These are phyloP conservation scores for Hydropsyche tenuis DNA, from an alignment of 1,140 invertebrate species.

Conservation along the genomic window DNA sequence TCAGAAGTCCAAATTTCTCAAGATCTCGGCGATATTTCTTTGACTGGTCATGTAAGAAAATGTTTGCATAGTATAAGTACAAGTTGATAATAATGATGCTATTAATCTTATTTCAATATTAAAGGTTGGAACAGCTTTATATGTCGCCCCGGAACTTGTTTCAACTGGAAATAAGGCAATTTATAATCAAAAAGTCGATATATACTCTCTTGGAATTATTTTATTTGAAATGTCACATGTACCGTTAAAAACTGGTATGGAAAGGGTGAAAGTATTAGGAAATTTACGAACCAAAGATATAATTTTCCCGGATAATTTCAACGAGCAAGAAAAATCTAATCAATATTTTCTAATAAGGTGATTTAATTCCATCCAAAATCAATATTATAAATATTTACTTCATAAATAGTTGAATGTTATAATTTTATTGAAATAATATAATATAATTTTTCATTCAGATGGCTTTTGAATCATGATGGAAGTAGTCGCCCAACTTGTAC, in stretches of 20 bases:
- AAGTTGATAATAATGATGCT: not conserved
- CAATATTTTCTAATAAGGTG: slow-evolving; percentile 51
- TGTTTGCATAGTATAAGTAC: not conserved
- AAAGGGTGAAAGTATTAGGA: slow-evolving; percentile 79
- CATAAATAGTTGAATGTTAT: too few species aligned
- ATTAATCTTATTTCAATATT: slow-evolving; percentile 40
- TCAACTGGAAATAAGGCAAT: slow-evolving; percentile 70
- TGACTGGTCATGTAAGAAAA: slow-evolving; percentile 48
- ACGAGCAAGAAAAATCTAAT: slow-evolving; percentile 49
- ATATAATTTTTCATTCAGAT: slow-evolving; percentile 54
- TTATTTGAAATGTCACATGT: slow-evolving; percentile 94
- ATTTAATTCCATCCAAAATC: too few species aligned
- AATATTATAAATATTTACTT: too few species aligned
- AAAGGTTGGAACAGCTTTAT: slow-evolving; percentile 89
- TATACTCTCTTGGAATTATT: slow-evolving; percentile 89
- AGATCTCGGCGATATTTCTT: slow-evolving; percentile 44
- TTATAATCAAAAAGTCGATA: slow-evolving; percentile 95
- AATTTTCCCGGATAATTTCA: slow-evolving; percentile 63
- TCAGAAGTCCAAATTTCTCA: slow-evolving; percentile 33
- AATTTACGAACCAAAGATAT: slow-evolving; percentile 73
- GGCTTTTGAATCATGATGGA: slow-evolving; percentile 85
- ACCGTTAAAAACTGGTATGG: slow-evolving; percentile 84
- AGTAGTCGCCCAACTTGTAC: slow-evolving; percentile 77
- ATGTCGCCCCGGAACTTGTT: slow-evolving; percentile 89
- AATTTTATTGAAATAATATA: too few species aligned